phyloP scores from a whole-genome alignment of 1,140 invertebrate species.

The Agrilus planipennis region DNA sequence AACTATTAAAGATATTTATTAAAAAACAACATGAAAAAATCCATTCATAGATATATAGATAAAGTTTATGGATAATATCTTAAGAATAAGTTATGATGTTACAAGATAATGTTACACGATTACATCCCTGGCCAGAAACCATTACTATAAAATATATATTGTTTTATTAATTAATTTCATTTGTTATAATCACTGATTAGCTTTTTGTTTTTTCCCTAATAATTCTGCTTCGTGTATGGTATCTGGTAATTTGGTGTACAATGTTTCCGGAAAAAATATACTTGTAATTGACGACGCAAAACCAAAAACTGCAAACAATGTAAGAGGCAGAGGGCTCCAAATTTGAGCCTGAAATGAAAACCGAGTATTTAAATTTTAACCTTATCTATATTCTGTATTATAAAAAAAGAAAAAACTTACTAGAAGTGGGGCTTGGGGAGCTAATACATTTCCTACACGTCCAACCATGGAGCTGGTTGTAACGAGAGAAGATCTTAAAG shows the following conservation, averaged over 20 bases:
- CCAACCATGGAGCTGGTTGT: slow-evolving; percentile 60
- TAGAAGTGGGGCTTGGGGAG: slow-evolving; percentile 58
- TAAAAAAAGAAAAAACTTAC: slow-evolving; percentile 32
- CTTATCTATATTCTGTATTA: not conserved
- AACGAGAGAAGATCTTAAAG: slow-evolving; percentile 48
- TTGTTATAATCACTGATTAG: too few relatives aligned
- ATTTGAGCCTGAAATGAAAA: slow-evolving; percentile 6
- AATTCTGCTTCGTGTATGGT: slow-evolving; percentile 55
- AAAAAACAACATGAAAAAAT: too few relatives aligned
- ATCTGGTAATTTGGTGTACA: slow-evolving; percentile 52
- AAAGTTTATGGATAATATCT: too few relatives aligned
- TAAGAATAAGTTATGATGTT: too few relatives aligned
- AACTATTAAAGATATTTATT: too few relatives aligned
- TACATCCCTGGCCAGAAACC: too few relatives aligned
- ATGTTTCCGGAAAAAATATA: slow-evolving; percentile 56
- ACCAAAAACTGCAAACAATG: slow-evolving; percentile 55
- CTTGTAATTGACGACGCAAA: slow-evolving; percentile 47
- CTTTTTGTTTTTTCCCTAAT: slow-evolving; percentile 32
- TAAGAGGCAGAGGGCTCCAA: slow-evolving; percentile 41
- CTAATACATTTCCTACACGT: slow-evolving; percentile 56
- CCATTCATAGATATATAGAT: too few relatives aligned
- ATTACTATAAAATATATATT: too few relatives aligned
- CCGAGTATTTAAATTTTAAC: not conserved
- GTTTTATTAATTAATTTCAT: too few relatives aligned
- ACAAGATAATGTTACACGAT: too few relatives aligned